Evolutionary conservation across 1,140 invertebrate genomes (phyloP).

Genomic region (Trichogramma pretiosum): DNA sequence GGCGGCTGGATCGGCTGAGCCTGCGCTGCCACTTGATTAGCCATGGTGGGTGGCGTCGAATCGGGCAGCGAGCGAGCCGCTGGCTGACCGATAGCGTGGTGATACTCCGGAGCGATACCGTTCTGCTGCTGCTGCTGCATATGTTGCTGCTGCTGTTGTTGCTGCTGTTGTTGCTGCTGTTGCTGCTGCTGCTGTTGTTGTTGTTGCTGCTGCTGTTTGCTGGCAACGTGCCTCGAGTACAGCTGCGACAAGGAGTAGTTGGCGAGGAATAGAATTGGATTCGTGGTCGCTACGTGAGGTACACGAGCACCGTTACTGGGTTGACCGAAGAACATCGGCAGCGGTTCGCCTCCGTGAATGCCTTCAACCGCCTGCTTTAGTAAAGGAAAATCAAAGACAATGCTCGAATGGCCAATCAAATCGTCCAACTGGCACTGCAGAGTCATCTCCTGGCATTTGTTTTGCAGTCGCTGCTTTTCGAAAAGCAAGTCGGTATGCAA

Average conservation of each 20-base stretch:
- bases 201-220: conserved; percentile 51
- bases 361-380: conserved; percentile 56
- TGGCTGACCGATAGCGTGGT: conserved; percentile 22
- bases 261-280: conserved; percentile 61
- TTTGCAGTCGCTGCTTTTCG: conserved; percentile 56
- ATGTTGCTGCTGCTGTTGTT: conserved; percentile 50
- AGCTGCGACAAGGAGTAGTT: conserved; percentile 66
- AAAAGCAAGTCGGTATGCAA: conserved; percentile 49
- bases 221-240: conserved; percentile 58
- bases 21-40: conserved; percentile 3
- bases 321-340: conserved; percentile 34
- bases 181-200: conserved; percentile 17
- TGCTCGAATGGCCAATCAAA: conserved; percentile 55
- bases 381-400: conserved; percentile 56
- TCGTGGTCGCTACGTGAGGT: conserved; percentile 37
- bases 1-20: conserved; percentile 4
- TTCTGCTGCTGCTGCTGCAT: conserved; percentile 32
- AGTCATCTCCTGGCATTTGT: conserved; percentile 63
- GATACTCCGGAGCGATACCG: conserved; percentile 30
- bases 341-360: conserved; percentile 49
- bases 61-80: too few relatives aligned
- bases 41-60: too few relatives aligned
- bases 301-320: conserved; percentile 41
- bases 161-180: conserved; percentile 42
- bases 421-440: conserved; percentile 64